Base-by-base conservation (phyloP, 2,113 vertebrate genomes). In the Falcunculus frontatus region DNA sequence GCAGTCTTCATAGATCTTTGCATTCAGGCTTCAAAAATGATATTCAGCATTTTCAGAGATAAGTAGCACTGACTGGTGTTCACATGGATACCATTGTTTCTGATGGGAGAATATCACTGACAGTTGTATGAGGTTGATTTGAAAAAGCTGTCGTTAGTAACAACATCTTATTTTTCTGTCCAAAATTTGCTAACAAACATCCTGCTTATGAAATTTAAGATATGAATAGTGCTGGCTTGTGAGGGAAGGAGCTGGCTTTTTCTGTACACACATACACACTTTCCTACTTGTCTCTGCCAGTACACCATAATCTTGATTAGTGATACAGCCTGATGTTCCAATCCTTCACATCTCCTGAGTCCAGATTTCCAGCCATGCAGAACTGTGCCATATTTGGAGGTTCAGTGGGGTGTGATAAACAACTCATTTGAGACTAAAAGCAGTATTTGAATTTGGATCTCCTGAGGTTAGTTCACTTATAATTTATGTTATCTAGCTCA, bases 401-500 rank as follows among this genome's bases (percentile, higher is more conserved):
- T 93, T 96, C 89, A 91, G 64, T 92, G 79, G 74, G 80, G 81
- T 93, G 78, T 95, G 95, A 94, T 87, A 94, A 96, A 86, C 81
- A 93, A 93, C 39, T 92, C 93, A 93, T 93, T 91, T 95, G 96
- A 96, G 96, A 95, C 88, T 96, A 95, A 97, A 86, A 91, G 47
- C 68, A 83, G 68, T 67, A 85, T 95, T 74, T 83, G 92, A 96
- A 96, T 95, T 87, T 12, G 5, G 44, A 81, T 95, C 86, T 96
- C 91, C 53, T 60, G 97, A 93, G 95, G 89, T 93, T 88, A 92
- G 68, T 63, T 95, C 70, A 86, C 84, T 96, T 87, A 84, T 57
- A 91, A 90, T 96, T 92, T 93, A 60, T 90, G 35, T 93, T 94
- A 82, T 81, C 88, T 85, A 81, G 55, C 81, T 95, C 84, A 73